These are phyloP conservation scores for Asobara japonica DNA, from an alignment of 1,140 invertebrate species.

Conservation along the genomic window DNA sequence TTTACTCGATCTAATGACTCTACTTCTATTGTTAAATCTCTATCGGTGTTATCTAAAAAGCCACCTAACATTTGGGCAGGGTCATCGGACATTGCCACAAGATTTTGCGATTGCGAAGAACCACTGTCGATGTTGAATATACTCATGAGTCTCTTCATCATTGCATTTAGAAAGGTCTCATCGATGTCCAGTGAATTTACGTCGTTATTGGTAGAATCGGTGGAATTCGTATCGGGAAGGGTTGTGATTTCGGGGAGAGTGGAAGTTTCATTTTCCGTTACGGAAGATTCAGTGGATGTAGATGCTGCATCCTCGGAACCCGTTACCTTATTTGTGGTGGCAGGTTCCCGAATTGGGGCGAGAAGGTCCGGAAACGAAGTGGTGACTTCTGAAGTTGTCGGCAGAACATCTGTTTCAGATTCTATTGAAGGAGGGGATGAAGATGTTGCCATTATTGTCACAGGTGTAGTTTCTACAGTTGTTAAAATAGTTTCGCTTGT, in stretches of 20 bases:
- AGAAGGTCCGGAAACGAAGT: background rate
- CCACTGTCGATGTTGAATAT: background rate
- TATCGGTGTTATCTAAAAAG: constrained; percentile 45
- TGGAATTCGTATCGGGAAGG: background rate
- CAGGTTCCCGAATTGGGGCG: background rate
- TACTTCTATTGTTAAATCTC: constrained; percentile 33
- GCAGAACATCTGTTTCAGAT: background rate
- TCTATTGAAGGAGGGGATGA: background rate
- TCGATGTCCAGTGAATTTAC: constrained; percentile 2
- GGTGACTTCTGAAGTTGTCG: background rate
- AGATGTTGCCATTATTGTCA: background rate
- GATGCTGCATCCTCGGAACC: background rate
- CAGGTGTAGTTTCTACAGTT: constrained; percentile 26
- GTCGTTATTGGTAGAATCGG: background rate
- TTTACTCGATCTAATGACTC: background rate
- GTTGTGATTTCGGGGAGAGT: constrained; percentile 25
- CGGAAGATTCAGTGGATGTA: constrained; percentile 20
- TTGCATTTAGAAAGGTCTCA: constrained; percentile 21
- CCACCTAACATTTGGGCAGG: constrained; percentile 41
- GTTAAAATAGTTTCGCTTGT: constrained; percentile 12
- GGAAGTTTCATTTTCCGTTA: constrained; percentile 24
- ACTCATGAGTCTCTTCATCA: constrained; percentile 33
- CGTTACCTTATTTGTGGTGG: constrained; percentile 20
- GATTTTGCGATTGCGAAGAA: background rate
- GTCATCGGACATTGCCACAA: constrained; percentile 3